phyloP scores from a whole-genome alignment of 2,888 invertebrate species.

The Leptothorax acervorum region DNA sequence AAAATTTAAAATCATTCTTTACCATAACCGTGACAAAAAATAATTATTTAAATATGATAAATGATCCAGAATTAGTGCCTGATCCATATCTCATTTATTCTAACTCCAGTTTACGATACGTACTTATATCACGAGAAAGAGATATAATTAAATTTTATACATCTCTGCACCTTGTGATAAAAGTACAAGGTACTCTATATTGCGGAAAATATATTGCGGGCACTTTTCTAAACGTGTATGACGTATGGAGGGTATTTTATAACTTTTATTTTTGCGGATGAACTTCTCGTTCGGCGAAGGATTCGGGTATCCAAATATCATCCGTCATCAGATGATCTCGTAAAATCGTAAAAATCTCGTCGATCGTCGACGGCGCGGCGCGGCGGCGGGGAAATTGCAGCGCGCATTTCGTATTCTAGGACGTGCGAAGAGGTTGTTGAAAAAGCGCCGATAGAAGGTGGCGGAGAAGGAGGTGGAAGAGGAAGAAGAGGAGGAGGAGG shows the following conservation, averaged over 20 bases:
- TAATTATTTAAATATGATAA: neutral
- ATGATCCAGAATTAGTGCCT: neutral
- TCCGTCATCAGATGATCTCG: neutral
- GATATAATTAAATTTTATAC: neutral
- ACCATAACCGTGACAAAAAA: neutral
- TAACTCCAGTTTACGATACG: neutral
- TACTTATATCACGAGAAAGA: neutral
- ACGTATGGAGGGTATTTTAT: neutral
- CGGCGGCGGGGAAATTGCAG: slow-evolving; percentile 22
- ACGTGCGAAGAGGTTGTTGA: slow-evolving; percentile 73
- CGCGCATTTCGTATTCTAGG: slow-evolving; percentile 57
- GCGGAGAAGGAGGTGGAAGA: slow-evolving; percentile 16
- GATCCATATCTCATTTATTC: neutral
- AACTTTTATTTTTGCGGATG: neutral
- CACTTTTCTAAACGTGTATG: neutral
- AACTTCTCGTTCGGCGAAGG: neutral
- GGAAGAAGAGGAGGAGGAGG: slow-evolving; percentile 63
- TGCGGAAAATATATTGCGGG: neutral
- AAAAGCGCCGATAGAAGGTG: slow-evolving; percentile 69
- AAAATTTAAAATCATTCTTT: neutral
- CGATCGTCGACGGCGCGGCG: neutral
- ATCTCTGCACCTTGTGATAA: neutral
- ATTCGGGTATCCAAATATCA: neutral
- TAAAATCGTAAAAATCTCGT: neutral
- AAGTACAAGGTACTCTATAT: neutral